phyloP scores from a whole-genome alignment of 2,113 vertebrate species.

The Narcine bancroftii region DNA sequence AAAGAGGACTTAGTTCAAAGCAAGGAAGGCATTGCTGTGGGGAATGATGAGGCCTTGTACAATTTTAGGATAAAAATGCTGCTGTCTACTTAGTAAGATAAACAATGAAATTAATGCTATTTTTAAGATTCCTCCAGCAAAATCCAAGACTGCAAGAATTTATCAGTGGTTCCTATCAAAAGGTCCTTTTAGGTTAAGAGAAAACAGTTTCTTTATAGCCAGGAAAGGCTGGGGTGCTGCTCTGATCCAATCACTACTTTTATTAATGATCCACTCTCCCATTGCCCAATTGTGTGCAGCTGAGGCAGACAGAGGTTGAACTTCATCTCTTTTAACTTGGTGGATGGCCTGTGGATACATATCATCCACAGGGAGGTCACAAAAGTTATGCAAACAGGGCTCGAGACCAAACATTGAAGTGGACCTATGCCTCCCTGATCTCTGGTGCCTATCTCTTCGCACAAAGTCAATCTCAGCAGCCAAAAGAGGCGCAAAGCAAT shows the following conservation, averaged over 20 bases:
- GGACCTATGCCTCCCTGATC: no score
- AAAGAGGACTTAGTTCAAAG: no score
- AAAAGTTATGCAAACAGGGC: neutral
- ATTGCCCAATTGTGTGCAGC: neutral
- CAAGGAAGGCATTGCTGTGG: no score
- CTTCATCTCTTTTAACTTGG: neutral
- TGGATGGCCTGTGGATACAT: neutral
- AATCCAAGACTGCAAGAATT: neutral
- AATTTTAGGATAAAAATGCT: neutral
- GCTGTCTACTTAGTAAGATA: neutral
- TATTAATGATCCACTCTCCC: neutral
- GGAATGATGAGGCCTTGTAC: no score
- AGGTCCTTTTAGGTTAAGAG: neutral
- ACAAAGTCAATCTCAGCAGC: no score
- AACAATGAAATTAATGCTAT: neutral
- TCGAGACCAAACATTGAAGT: no score
- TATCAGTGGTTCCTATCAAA: neutral
- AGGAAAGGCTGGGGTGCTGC: neutral
- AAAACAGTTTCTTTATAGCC: neutral
- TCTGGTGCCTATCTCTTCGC: no score
- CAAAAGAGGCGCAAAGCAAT: no score
- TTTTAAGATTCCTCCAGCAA: neutral
- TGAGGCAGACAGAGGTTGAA: neutral
- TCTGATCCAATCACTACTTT: neutral
- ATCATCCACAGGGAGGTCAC: neutral